These are phyloP conservation scores for Megamerina dolium DNA, from an alignment of 2,888 invertebrate genomes.

Conservation along the genomic window DNA sequence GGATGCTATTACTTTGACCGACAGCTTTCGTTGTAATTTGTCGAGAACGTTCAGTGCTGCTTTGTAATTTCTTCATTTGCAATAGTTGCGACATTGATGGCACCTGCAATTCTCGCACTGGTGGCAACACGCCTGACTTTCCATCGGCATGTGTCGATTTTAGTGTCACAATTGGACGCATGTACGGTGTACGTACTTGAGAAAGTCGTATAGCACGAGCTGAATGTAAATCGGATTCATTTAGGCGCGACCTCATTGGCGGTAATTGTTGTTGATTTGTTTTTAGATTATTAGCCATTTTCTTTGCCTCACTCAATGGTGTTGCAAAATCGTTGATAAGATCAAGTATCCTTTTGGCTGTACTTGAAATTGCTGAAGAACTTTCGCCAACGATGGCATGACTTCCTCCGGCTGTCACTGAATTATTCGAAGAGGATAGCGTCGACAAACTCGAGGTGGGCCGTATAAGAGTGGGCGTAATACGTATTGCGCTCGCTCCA, in stretches of 20 bases:
- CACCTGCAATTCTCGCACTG: slow-evolving; percentile 52
- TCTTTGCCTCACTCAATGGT: slow-evolving; percentile 70
- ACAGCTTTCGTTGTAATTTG: slow-evolving; percentile 49
- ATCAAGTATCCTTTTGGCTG: slow-evolving; percentile 72
- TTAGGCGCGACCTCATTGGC: slow-evolving; percentile 22
- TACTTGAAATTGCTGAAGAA: slow-evolving; percentile 47
- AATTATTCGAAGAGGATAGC: slow-evolving; percentile 33
- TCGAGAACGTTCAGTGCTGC: slow-evolving; percentile 54
- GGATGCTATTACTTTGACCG: neutral
- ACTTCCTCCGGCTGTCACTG: slow-evolving; percentile 10
- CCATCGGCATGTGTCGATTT: slow-evolving; percentile 14
- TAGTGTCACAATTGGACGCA: slow-evolving; percentile 28
- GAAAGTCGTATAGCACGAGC: slow-evolving; percentile 31
- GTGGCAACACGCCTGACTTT: slow-evolving; percentile 18
- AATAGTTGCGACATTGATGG: slow-evolving; percentile 61
- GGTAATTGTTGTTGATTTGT: slow-evolving; percentile 26
- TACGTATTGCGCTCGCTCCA: slow-evolving; percentile 24
- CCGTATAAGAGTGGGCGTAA: slow-evolving; percentile 36
- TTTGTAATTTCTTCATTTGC: slow-evolving; percentile 57
- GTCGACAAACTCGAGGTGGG: slow-evolving; percentile 39
- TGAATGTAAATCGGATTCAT: slow-evolving; percentile 30
- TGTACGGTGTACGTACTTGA: slow-evolving; percentile 34
- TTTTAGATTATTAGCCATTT: slow-evolving; percentile 56
- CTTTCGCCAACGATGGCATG: slow-evolving; percentile 4
- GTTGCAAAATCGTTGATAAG: slow-evolving; percentile 77